Conservation (phyloP, 2,113 vertebrate species). For the Mesembrinibis cayennensis region DNA sequence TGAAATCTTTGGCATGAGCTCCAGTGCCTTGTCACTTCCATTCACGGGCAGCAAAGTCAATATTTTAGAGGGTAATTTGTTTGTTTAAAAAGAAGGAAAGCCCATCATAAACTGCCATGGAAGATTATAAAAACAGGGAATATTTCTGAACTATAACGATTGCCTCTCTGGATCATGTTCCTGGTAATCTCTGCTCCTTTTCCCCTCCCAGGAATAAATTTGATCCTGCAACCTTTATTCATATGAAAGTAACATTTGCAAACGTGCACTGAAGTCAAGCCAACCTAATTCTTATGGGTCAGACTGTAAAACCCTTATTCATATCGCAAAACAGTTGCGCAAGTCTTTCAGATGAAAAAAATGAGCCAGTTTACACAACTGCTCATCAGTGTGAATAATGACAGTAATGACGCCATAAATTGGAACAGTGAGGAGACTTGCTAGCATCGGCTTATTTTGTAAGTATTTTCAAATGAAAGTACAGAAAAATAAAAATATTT, state of each 20-base stretch:
- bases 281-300: background rate
- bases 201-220: background rate
- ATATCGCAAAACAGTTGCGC: background rate
- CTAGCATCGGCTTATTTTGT: background rate
- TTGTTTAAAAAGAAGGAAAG: background rate
- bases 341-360: slow-evolving; percentile 14
- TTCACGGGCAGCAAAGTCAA: background rate
- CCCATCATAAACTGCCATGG: background rate
- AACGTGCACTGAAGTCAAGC: background rate
- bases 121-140: background rate
- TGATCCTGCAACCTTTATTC: background rate
- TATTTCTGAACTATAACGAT: background rate
- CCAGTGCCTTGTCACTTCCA: slow-evolving; percentile 13
- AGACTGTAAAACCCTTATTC: background rate
- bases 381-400: background rate
- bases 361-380: background rate
- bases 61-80: background rate
- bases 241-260: background rate
- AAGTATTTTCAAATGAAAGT: background rate
- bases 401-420: background rate
- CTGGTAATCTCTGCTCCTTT: background rate
- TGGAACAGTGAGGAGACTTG: background rate
- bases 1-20: background rate
- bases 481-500: slow-evolving; percentile 12
- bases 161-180: background rate